Conservation (phyloP, 2,113 vertebrate genomes). For the Ondatra zibethicus region DNA sequence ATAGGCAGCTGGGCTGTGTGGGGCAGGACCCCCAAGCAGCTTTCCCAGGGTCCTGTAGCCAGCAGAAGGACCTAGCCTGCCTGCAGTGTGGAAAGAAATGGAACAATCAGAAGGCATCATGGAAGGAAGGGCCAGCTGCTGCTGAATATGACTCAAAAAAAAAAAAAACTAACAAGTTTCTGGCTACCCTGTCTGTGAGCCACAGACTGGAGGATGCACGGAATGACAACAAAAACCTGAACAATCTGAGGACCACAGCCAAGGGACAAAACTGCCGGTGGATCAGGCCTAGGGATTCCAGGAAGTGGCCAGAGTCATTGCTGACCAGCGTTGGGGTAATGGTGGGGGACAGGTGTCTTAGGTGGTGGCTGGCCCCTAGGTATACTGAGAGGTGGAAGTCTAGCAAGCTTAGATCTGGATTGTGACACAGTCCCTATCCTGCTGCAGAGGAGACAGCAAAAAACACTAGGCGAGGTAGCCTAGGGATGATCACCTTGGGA, state of each 20-base stretch:
- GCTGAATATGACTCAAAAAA: background rate
- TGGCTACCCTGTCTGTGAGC: background rate
- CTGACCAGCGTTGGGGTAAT: background rate
- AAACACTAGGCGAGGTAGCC: fast-evolving
- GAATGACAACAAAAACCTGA: background rate
- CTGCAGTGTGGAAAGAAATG: background rate
- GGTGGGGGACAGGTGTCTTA: background rate
- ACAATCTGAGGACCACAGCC: background rate
- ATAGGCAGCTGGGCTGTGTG: background rate
- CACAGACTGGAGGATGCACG: background rate
- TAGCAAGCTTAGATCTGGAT: too few relatives aligned
- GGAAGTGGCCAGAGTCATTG: background rate
- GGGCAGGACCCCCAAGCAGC: background rate
- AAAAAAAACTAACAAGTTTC: background rate
- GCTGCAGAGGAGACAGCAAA: background rate
- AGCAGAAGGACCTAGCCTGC: background rate
- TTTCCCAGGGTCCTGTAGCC: background rate
- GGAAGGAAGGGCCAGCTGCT: background rate
- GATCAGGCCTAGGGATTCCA: background rate
- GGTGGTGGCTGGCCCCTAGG: background rate
- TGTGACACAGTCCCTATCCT: background rate
- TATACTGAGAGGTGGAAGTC: background rate
- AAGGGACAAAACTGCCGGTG: background rate
- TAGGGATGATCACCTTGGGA: background rate
- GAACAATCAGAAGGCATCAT: background rate